Evolutionary conservation across 2,797 vertebrate genomes (phyloP).

Genomic region (Gambelia wislizenii): DNA sequence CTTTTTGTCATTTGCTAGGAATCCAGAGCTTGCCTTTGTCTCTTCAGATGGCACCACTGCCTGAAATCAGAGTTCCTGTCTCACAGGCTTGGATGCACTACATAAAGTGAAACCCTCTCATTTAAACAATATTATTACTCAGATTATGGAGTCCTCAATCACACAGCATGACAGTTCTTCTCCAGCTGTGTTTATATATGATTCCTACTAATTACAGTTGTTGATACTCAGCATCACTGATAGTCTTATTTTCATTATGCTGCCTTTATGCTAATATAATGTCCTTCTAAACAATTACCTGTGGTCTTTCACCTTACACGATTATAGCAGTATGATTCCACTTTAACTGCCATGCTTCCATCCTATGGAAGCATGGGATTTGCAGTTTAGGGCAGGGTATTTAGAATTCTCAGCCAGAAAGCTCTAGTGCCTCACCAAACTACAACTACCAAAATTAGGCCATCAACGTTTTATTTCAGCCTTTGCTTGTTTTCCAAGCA

Average conservation of each 20-base stretch:
- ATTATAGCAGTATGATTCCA: too few relatives aligned
- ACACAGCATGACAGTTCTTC: slow-evolving; percentile 24
- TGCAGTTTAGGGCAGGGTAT: too few relatives aligned
- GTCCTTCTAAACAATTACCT: slow-evolving; percentile 50
- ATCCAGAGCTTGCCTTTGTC: background rate
- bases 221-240: slow-evolving; percentile 34
- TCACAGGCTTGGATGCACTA: slow-evolving; percentile 3
- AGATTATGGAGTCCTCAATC: slow-evolving; percentile 17
- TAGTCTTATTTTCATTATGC: slow-evolving; percentile 16
- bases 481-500: slow-evolving; percentile 5
- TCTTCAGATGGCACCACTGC: too few relatives aligned
- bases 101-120: slow-evolving; percentile 16
- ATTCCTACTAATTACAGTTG: slow-evolving; percentile 61
- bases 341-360: too few relatives aligned
- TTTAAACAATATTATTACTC: slow-evolving; percentile 33
- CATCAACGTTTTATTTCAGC: background rate
- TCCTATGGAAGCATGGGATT: too few relatives aligned
- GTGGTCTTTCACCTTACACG: too few relatives aligned
- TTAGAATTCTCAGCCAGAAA: too few relatives aligned
- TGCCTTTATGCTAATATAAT: slow-evolving; percentile 43
- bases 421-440: background rate
- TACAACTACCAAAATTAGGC: background rate
- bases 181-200: slow-evolving; percentile 71
- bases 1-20: background rate
- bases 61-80: background rate